These are phyloP conservation scores for Neelides sp. DNA, from an alignment of 1,140 invertebrate species.

Conservation along the genomic window DNA sequence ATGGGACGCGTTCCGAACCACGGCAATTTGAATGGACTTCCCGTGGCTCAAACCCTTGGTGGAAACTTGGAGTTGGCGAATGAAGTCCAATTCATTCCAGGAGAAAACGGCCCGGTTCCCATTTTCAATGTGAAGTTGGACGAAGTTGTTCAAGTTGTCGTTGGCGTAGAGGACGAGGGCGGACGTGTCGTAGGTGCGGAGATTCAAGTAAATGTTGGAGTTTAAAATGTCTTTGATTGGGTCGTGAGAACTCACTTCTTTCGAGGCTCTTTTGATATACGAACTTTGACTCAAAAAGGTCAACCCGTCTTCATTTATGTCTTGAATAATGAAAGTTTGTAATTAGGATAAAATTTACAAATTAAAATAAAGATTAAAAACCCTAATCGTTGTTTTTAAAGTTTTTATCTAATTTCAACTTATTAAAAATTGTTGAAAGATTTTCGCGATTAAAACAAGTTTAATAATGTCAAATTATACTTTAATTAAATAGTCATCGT, in stretches of 20 bases:
- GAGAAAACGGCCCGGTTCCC: conserved; percentile 61
- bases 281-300: conserved; percentile 71
- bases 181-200: conserved; percentile 69
- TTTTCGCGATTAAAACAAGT: too few species aligned
- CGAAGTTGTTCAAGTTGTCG: conserved; percentile 86
- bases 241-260: conserved; percentile 47
- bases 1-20: conserved; percentile 53
- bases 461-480: too few species aligned
- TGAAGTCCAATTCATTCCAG: conserved; percentile 63
- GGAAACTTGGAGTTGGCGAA: conserved; percentile 41
- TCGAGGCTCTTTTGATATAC: conserved; percentile 59
- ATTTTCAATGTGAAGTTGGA: conserved; percentile 71
- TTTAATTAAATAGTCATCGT: too few species aligned
- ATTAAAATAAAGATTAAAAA: conserved; percentile 4
- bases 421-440: too few species aligned
- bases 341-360: neutral
- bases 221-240: conserved; percentile 58
- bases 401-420: too few species aligned
- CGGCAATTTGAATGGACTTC: conserved; percentile 69
- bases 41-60: conserved; percentile 51
- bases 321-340: conserved; percentile 42
- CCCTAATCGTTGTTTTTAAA: too few species aligned
- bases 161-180: conserved; percentile 78
- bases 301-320: conserved; percentile 75
- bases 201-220: conserved; percentile 68